Base-by-base conservation (phyloP, 2,797 vertebrate genomes). In the Acrossocheilus wenchowensis region DNA sequence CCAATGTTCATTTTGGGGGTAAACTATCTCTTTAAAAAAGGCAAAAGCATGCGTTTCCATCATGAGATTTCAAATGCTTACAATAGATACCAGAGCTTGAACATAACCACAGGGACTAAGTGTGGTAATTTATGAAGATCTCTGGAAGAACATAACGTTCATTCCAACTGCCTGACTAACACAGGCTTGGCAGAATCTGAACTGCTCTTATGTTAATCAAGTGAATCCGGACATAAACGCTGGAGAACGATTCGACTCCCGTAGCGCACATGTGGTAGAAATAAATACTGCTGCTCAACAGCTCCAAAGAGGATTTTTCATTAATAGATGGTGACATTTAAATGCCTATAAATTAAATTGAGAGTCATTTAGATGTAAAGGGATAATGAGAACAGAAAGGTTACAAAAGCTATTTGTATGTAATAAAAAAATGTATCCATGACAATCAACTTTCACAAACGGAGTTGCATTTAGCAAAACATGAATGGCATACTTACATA, bases 401-500 rank as follows among this genome's bases (percentile, higher is more conserved):
- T 54, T 73, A 72, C 36, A 30, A 26, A 82, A 1, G 45, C 48
- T 41, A 48, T 66, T 80, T 66, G 54, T 60, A 62, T 43, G 14
- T 43, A 66, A 23, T 48, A 64, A 41, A 45, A 36, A 23, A 81
- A 66, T 30, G 9, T 34, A 34, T 34, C n/a, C 17, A 69, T 52
- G 45, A 52, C 79, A 68, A 21, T 43, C 57, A 45, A 68, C n/a
- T 48, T 30, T 45, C 9, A 64, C 41, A 15, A 23, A 39, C 2
- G 0, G 15, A 48, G 12, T 71, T 36, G 30, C 30, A 19, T n/a
- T 72, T 43, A 15, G 2, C 41, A n/a, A 43, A 45, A 45, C 41
- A 72, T 7, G 34, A 39, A 50, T 30, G 36, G 39, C 66, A 73
- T 30, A 81, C 98, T 98, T 95, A 99, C 98, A 90, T 96, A 99